Conservation (phyloP, 2,888 invertebrate genomes). For the Drosophila meridiana region DNA sequence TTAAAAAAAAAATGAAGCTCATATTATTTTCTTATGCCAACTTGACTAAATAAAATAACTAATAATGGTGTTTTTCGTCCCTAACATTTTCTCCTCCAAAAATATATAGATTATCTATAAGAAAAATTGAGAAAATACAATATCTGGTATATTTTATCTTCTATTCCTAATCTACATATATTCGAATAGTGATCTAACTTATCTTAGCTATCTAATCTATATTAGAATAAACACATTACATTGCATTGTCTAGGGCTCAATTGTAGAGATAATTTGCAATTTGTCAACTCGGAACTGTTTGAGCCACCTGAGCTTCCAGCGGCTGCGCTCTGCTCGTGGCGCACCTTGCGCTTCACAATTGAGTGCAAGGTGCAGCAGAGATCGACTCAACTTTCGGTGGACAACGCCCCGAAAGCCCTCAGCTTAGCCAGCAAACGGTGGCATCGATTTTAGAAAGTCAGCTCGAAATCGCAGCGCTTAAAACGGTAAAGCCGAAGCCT, state of each 20-base stretch:
- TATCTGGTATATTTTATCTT: too few relatives aligned
- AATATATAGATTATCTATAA: too few relatives aligned
- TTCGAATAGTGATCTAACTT: neutral
- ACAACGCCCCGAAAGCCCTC: slow-evolving; percentile 69
- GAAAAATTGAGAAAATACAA: too few relatives aligned
- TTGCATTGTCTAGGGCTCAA: slow-evolving; percentile 3
- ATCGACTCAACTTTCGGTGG: slow-evolving; percentile 40
- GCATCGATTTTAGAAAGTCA: slow-evolving; percentile 75
- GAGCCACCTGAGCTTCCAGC: neutral
- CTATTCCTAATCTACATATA: too few relatives aligned
- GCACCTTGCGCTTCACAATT: slow-evolving; percentile 48
- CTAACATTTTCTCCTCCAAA: too few relatives aligned
- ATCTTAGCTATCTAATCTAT: neutral
- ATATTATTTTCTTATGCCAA: too few relatives aligned
- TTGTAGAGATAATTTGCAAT: neutral
- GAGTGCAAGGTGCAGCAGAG: slow-evolving; percentile 62
- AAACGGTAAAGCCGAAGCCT: slow-evolving; percentile 72
- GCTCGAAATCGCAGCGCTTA: slow-evolving; percentile 52
- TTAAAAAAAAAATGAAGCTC: too few relatives aligned
- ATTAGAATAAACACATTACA: neutral
- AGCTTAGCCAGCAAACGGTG: slow-evolving; percentile 51
- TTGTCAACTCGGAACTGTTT: slow-evolving; percentile 21
- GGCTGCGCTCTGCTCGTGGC: slow-evolving; percentile 39
- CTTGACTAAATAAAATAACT: too few relatives aligned
- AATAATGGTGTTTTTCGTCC: too few relatives aligned